A percentile compares a stretch with the other conserved stretches of the same genome.
phyloP scores from a whole-genome alignment of 2,797 vertebrate genomes.

The Channa striata region DNA sequence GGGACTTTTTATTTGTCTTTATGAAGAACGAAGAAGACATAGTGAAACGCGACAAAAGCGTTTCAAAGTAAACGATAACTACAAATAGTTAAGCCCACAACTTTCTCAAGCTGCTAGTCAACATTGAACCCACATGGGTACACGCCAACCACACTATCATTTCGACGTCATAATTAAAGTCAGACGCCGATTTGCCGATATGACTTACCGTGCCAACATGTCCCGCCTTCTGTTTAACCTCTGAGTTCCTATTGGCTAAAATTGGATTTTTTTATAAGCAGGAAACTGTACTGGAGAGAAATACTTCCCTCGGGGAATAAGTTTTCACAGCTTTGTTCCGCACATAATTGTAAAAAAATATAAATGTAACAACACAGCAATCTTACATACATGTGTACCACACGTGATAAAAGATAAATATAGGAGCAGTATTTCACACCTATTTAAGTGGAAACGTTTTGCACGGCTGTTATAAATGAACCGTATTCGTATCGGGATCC shows the following conservation, averaged over 20 bases:
- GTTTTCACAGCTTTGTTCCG: conserved; percentile 72
- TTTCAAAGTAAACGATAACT: conserved; percentile 1
- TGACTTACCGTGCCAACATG: fast-evolving
- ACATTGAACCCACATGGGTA: conserved; percentile 73
- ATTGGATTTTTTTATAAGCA: conserved; percentile 5
- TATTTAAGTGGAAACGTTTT: conserved; percentile 34
- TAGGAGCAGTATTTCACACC: conserved; percentile 47
- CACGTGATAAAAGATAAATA: conserved; percentile 31
- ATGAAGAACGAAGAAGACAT: conserved; percentile 87
- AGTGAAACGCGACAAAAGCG: background rate
- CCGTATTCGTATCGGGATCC: conserved; percentile 62
- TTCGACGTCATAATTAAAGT: fast-evolving
- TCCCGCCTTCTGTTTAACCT: conserved; percentile 41
- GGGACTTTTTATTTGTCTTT: conserved; percentile 71
- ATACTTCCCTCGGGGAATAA: conserved; percentile 77
- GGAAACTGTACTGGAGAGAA: conserved; percentile 77
- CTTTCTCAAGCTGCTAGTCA: conserved; percentile 34
- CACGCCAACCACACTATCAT: conserved; percentile 63
- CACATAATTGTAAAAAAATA: conserved; percentile 67
- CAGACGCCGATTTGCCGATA: conserved; percentile 59
- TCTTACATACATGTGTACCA: background rate
- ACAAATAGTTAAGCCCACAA: background rate
- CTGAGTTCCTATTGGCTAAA: conserved; percentile 57
- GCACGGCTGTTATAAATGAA: conserved; percentile 21
- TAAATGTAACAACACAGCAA: conserved; percentile 36